Evolutionary conservation across 2,797 vertebrate genomes (phyloP), one percentile per base, ranked within the genome.

Genomic region (Rousettus madagascariensis): DNA sequence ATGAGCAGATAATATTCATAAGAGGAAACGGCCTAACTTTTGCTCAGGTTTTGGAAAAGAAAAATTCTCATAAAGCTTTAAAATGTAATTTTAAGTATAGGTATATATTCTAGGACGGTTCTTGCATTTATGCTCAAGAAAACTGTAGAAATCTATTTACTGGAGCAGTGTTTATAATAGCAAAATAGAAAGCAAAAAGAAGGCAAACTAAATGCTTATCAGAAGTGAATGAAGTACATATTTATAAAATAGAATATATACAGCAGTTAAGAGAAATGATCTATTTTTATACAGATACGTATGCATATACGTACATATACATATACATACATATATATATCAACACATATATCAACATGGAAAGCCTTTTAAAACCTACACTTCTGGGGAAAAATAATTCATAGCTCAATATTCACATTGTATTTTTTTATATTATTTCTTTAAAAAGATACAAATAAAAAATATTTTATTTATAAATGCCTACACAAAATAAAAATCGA

Each of bases 61-160:
- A 86, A 91, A 80, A 80, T 95, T 95, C 33, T 91, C 86, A 41
- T n/a, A 51, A 84, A 94, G 65, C 33, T 33, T 38, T 77, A 28
- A 68, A 68, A 84, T 61, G 28, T 36, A 66, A 28, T 59, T 82
- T 38, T 63, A 87, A 61, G 19, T 26, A 51, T 51, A 43, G 36
- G n/a, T 22, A 20, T 72, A 36, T 78, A 79, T 66, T 28, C 74
- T 65, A 65, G n/a, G 41, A 66, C 33, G 28, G 10, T 43, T 68
- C 33, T 75, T 75, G 26, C 66, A 80, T 66, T 86, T 38, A 49
- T 86, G 59, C 22, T 95, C 28, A 87, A 68, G 33, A 7, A 82
- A 91, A 75, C 28, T 53, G 1, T 43, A 82, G 75, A 57, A 68
- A 61, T 28, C 51, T 82, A 10, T 51, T 43, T 30, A 87, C 8